Conservation (phyloP, 2,797 vertebrate species). For the Otolemur crassicaudatus region DNA sequence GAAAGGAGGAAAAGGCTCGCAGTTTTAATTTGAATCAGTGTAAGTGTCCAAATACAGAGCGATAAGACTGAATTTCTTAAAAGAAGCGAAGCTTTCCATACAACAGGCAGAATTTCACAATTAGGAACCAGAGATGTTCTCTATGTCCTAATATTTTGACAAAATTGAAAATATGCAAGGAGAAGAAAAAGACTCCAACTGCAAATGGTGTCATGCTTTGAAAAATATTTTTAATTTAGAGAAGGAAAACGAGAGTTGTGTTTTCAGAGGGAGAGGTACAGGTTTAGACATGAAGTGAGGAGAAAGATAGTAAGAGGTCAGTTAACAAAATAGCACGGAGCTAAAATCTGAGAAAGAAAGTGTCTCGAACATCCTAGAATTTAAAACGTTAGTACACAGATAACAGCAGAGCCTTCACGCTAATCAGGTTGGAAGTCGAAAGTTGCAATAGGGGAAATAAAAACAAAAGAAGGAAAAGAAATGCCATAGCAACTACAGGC, state of each 20-base stretch:
- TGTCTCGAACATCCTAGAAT: background rate
- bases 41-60: background rate
- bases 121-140: constrained; percentile 38
- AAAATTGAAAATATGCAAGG: constrained; percentile 35
- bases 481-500: background rate
- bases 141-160: constrained; percentile 69
- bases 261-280: background rate
- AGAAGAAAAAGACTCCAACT: background rate
- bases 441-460: background rate
- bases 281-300: background rate
- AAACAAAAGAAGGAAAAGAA: background rate
- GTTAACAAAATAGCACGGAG: background rate
- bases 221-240: background rate
- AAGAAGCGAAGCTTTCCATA: constrained; percentile 28
- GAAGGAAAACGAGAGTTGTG: constrained; percentile 28
- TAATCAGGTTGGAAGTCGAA: constrained; percentile 5
- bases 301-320: background rate
- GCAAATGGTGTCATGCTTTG: background rate
- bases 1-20: constrained; percentile 18
- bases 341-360: background rate
- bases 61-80: constrained; percentile 27
- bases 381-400: background rate
- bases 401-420: background rate
- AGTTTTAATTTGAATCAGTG: constrained; percentile 31
- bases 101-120: constrained; percentile 43